Evolutionary conservation across 1,140 invertebrate genomes (phyloP).

Genomic region (Thrips palmi): DNA sequence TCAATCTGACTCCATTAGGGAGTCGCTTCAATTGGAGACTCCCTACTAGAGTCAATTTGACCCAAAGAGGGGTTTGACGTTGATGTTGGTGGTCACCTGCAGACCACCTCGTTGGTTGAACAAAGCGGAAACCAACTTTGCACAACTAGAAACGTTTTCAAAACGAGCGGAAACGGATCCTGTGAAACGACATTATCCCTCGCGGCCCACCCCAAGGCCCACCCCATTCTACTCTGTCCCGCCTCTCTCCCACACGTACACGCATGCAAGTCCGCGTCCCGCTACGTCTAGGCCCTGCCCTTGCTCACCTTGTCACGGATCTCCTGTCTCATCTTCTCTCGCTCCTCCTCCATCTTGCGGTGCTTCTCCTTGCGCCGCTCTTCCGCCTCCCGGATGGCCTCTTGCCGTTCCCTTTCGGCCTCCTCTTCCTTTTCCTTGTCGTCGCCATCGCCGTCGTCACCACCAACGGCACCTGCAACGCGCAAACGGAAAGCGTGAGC

Average conservation of each 20-base stretch:
- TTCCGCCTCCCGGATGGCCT: slow-evolving; percentile 84
- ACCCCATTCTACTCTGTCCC: too few relatives aligned
- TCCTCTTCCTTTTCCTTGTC: slow-evolving; percentile 90
- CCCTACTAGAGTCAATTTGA: slow-evolving; percentile 95
- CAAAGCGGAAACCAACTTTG: too few relatives aligned
- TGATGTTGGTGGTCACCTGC: too few relatives aligned
- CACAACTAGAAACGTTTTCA: too few relatives aligned
- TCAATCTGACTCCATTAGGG: slow-evolving; percentile 93
- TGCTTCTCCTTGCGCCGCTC: slow-evolving; percentile 92
- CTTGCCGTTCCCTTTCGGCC: slow-evolving; percentile 81
- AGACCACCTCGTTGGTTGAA: too few relatives aligned
- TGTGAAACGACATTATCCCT: too few relatives aligned
- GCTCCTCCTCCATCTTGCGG: slow-evolving; percentile 94
- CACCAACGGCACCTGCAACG: slow-evolving; percentile 67
- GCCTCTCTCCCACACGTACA: too few relatives aligned
- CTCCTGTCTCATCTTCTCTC: slow-evolving; percentile 94
- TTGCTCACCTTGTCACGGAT: slow-evolving; percentile 94
- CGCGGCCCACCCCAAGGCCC: too few relatives aligned
- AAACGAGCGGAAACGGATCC: too few relatives aligned
- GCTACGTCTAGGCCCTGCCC: too few relatives aligned
- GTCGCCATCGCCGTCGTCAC: slow-evolving; percentile 62
- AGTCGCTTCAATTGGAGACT: slow-evolving; percentile 75
- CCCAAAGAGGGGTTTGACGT: slow-evolving; percentile 60
- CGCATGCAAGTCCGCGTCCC: too few relatives aligned
- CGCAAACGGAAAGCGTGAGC: too few relatives aligned